phyloP scores from a whole-genome alignment of 2,888 invertebrate species.

The Nephrotoma appendiculata region DNA sequence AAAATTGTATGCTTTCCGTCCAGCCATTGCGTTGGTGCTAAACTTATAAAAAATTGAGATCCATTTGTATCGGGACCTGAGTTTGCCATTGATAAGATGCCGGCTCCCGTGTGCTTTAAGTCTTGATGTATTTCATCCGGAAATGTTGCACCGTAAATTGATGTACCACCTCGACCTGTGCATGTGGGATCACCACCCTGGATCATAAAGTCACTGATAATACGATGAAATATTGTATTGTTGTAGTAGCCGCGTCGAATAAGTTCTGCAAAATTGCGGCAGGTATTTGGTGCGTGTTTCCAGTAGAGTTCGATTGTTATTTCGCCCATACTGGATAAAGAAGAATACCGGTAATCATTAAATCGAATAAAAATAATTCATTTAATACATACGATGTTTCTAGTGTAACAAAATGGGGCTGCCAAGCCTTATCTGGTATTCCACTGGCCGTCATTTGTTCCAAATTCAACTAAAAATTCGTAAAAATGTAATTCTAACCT shows the following conservation, averaged over 20 bases:
- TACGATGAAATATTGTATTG: constrained; percentile 88
- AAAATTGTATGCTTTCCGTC: constrained; percentile 97
- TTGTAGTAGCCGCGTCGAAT: constrained; percentile 89
- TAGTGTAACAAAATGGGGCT: constrained; percentile 65
- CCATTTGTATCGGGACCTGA: constrained; percentile 94
- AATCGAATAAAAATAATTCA: constrained; percentile 3
- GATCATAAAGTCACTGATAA: constrained; percentile 88
- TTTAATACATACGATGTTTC: constrained; percentile 61
- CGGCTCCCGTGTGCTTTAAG: constrained; percentile 87
- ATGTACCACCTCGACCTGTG: constrained; percentile 90
- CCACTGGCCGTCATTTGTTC: constrained; percentile 27
- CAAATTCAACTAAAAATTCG: neutral
- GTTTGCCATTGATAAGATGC: constrained; percentile 95
- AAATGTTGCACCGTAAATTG: constrained; percentile 91
- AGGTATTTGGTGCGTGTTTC: constrained; percentile 96
- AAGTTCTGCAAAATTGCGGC: constrained; percentile 93
- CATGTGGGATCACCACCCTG: constrained; percentile 97
- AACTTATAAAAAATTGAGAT: constrained; percentile 95
- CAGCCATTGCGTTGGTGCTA: constrained; percentile 94
- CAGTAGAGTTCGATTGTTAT: constrained; percentile 89
- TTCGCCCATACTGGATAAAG: constrained; percentile 70
- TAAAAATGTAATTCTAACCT: neutral
- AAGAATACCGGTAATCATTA: neutral
- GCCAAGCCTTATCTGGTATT: constrained; percentile 81
- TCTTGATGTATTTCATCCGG: constrained; percentile 91